Base-by-base conservation (phyloP, 1,140 invertebrate species). In the Thrips palmi region DNA sequence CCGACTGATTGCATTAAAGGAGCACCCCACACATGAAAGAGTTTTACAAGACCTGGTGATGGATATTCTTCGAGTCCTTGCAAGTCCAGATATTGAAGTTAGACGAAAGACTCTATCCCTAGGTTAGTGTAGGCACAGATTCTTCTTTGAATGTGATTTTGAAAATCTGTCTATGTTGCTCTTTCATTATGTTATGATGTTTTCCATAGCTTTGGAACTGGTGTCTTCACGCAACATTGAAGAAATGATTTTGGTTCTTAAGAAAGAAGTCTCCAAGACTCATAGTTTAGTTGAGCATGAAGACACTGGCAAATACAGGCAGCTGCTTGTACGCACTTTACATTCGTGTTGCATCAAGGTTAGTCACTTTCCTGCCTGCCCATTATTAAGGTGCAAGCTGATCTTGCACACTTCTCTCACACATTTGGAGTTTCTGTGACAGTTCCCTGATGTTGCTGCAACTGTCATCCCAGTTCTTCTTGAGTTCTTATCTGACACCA, bases 21-120 rank as follows among this genome's bases (percentile, higher is more conserved):
- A 86, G 30, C 73, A 76, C 51, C 78, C 86, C 17, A 70, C 75
- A 31, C 85, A 89, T 53, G 88, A 94, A 55, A 72, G 87, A 54
- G 86, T 97, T 0, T 67, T 98, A 40, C 91, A 94, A 59, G 92
- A 96, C 52, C 66, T 97, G 23, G 89, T 97, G 10, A 98, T 99
- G 94, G 96, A 99, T 63, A 85, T 98, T 48, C 63, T 99, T 30
- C 63, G 93, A 24, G 92, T 98, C 18, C 63, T 98, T 25, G 74
- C 84, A 46, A 77, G 89, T 30, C 85, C 89, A 17, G 94, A 97
- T 56, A 68, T 97, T 41, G 94, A 98, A 70, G 93, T 86, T 6
- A 62, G 82, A 32, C 76, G 78, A 30, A 96, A 96, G 60, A 92
- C 91, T 0, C 59, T 97, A 2, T 70, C 70, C 40, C 52, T 87